Evolutionary conservation across 1,140 invertebrate species (phyloP), one percentile per base, ranked within the genome.

Genomic region (Saccostrea cuccullata): DNA sequence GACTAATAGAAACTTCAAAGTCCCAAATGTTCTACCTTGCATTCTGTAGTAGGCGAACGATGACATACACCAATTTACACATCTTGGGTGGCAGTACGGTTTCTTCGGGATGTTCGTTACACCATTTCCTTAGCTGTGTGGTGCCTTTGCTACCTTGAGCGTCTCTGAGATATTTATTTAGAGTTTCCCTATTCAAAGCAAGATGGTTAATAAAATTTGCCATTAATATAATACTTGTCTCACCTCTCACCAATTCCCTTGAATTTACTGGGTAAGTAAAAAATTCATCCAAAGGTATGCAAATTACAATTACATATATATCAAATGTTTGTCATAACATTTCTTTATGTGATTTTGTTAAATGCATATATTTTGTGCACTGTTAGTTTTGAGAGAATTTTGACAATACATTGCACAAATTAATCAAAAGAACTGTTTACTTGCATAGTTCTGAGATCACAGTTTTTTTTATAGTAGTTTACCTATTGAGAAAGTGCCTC

Each of bases 131-230:
- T 3, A 92, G 84, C 60, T 90, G 90, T 73, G 92, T 93, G 2
- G 91, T 87, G 8, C 93, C 93, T 82, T 91, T 92, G 55, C 89
- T 90, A 13, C 93, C 93, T 20, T 89, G 88, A 40, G 91, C 92
- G 91, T 93, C 93, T 82, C 92, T 82, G 30, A 93, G 82, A 82
- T 93, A 93, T 87, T 93, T 93, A 4, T 93, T 91, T 20, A 93
- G 86, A 77, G 92, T 93, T n/a, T 89, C 83, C 30, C 93, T 93
- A 85, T 64, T 77, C 23, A 36, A 55, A 0, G 26, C 36, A 64
- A 64, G 17, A n/a, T 64, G n/a, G 4, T 20, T 6, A 36, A 36
- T 36, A 64, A 64, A 8, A 64, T 20, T 6, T 64, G 17, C 17
- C 17, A 20, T n/a, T 64, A 47, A n/a, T 20, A 36, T 17, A 30